Base-by-base conservation (phyloP, 2,113 vertebrate species). In the Podarcis cretensis region DNA sequence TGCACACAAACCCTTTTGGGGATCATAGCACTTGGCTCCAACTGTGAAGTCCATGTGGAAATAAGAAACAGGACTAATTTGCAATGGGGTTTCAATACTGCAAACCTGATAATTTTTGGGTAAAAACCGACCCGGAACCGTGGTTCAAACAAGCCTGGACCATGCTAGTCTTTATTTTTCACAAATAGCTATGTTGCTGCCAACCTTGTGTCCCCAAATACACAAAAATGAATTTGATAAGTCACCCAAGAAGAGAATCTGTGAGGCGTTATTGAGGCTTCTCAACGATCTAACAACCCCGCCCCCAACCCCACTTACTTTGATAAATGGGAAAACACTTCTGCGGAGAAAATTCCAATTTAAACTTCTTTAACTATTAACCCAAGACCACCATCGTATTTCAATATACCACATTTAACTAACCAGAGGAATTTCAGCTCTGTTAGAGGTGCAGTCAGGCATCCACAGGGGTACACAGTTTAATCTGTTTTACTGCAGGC, bases 391-490 rank as follows among this genome's bases (percentile, higher is more conserved):
- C 95, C 91, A 88, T 87, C 91, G 92, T 89, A 75, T 96, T 96
- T 97, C 93, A 96, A 96, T 95, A 94, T 40, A 94, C 88, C 93
- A 86, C 92, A 94, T 95, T 96, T 94, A 97, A 96, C 90, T 96
- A 96, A 97, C 94, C 90, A 96, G 92, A 97, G 95, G 94, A 97
- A 95, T 96, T 94, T 95, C 96, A 90, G 94, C 93, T 97, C 97
- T 92, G 96, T 98, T 98, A 97, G 96, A 97, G 95, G 96, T 96
- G 96, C 96, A 98, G 96, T 90, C 93, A 97, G 95, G 95, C 96
- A 96, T 97, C 96, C 95, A 94, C 91, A 97, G 94, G 95, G 95
- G 94, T 95, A 92, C 95, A 96, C 97, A 97, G 96, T 97, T 96
- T 96, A 98, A 96, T 95, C 95, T 95, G 91, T 93, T 98, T 97